These are phyloP conservation scores for Apotomis capreana DNA, from an alignment of 2,888 invertebrate genomes.

Conservation along the genomic window DNA sequence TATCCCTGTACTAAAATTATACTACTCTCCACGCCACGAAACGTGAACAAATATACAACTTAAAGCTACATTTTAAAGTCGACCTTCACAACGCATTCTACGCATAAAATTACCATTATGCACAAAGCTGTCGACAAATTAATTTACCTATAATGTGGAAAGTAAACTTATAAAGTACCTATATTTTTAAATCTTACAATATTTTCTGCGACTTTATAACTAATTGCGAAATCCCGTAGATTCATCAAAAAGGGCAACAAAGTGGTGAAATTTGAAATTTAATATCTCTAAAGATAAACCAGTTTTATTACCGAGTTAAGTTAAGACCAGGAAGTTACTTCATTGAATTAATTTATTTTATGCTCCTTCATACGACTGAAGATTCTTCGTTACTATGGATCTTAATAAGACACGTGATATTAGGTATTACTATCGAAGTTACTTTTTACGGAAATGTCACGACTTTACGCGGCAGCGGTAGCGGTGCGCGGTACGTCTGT, in stretches of 20 bases:
- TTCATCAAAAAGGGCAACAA: slow-evolving; percentile 31
- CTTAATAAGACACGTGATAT: background rate
- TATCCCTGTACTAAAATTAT: no score
- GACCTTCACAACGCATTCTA: no score
- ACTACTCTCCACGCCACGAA: no score
- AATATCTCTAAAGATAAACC: slow-evolving; percentile 33
- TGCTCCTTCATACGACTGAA: background rate
- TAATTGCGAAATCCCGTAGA: slow-evolving; percentile 21
- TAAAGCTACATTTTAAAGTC: no score
- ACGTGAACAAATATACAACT: no score
- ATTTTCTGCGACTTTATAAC: slow-evolving; percentile 2
- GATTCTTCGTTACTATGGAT: background rate
- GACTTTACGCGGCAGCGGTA: no score
- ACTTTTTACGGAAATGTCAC: no score
- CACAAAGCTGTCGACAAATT: no score
- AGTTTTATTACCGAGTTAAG: slow-evolving; percentile 20
- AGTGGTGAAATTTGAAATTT: slow-evolving; percentile 30
- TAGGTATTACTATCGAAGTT: no score
- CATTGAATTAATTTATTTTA: slow-evolving; percentile 28
- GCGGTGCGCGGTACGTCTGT: no score
- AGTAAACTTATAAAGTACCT: background rate
- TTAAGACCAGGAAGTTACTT: slow-evolving; percentile 26
- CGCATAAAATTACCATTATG: no score
- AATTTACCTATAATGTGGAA: no score
- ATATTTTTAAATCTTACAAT: background rate